Conservation (phyloP, 1,140 invertebrate species). For the Potamilus streckersoni region DNA sequence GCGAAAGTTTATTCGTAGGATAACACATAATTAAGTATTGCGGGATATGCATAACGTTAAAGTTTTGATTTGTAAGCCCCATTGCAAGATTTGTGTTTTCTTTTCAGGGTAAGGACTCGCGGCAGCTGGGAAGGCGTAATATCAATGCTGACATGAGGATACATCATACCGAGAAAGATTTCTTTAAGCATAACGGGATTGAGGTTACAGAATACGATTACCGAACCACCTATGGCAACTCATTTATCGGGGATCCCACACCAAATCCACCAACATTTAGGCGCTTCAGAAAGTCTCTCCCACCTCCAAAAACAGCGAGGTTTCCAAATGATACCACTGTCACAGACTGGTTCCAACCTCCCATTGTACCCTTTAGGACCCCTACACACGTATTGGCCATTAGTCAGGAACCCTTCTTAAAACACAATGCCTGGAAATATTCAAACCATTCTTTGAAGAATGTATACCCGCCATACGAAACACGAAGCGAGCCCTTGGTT, state of each 20-base stretch:
- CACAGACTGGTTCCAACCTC: slow-evolving; percentile 39
- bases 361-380: slow-evolving; percentile 38
- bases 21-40: no score
- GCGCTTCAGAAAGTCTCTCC: slow-evolving; percentile 35
- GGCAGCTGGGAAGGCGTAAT: slow-evolving; percentile 8
- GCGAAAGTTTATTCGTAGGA: no score
- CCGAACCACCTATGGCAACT: slow-evolving; percentile 40
- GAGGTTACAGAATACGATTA: slow-evolving; percentile 36
- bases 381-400: slow-evolving; percentile 55
- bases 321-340: slow-evolving; percentile 39
- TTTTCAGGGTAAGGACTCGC: slow-evolving; percentile 9
- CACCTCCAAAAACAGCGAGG: slow-evolving; percentile 1
- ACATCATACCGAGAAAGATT: slow-evolving; percentile 44
- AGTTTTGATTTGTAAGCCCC: no score
- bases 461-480: slow-evolving; percentile 55
- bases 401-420: slow-evolving; percentile 55
- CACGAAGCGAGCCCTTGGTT: slow-evolving; percentile 32
- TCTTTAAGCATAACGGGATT: slow-evolving; percentile 44
- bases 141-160: slow-evolving; percentile 30
- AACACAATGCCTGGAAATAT: slow-evolving; percentile 59
- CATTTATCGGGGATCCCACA: slow-evolving; percentile 38
- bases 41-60: no score
- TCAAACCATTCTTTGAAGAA: slow-evolving; percentile 49
- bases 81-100: background rate
- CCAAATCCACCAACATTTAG: slow-evolving; percentile 36